Evolutionary conservation across 1,140 invertebrate genomes (phyloP).

Genomic region (Brachionus asplanchnoidis): DNA sequence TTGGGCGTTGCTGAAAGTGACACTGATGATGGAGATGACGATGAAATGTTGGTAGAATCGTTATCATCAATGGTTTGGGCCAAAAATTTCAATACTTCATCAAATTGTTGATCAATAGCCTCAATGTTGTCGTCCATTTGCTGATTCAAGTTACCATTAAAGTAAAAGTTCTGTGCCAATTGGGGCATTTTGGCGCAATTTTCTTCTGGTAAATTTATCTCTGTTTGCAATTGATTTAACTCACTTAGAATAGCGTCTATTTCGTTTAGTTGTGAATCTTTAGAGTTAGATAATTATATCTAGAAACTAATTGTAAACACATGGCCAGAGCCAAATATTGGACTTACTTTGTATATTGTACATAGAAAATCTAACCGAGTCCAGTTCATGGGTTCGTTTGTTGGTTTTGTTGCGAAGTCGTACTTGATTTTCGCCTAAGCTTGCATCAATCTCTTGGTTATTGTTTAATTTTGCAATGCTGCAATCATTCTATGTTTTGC

Average conservation of each 20-base stretch:
- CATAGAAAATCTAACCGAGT: slow-evolving; percentile 41
- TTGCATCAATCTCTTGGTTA: background rate
- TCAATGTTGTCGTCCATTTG: slow-evolving; percentile 24
- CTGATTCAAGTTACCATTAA: background rate
- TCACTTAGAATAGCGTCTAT: slow-evolving; percentile 39
- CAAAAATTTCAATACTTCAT: slow-evolving; percentile 38
- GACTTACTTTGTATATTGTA: slow-evolving; percentile 41
- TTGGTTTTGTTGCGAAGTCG: slow-evolving; percentile 7
- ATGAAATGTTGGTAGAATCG: background rate
- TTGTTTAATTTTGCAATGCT: slow-evolving; percentile 18
- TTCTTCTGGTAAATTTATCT: background rate
- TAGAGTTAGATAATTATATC: background rate
- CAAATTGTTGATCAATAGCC: slow-evolving; percentile 28
- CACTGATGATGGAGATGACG: background rate
- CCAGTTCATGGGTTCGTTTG: slow-evolving; percentile 29
- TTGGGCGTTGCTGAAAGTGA: slow-evolving; percentile 20
- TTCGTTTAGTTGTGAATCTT: slow-evolving; percentile 41
- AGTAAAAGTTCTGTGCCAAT: slow-evolving; percentile 14
- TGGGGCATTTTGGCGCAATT: background rate
- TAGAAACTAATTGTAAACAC: slow-evolving; percentile 6
- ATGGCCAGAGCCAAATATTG: background rate
- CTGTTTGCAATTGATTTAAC: slow-evolving; percentile 38
- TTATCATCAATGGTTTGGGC: slow-evolving; percentile 23
- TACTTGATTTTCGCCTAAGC: slow-evolving; percentile 18
- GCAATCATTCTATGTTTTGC: slow-evolving; percentile 12